phyloP scores from a whole-genome alignment of 2,888 invertebrate species.

The Aphodius granarius region DNA sequence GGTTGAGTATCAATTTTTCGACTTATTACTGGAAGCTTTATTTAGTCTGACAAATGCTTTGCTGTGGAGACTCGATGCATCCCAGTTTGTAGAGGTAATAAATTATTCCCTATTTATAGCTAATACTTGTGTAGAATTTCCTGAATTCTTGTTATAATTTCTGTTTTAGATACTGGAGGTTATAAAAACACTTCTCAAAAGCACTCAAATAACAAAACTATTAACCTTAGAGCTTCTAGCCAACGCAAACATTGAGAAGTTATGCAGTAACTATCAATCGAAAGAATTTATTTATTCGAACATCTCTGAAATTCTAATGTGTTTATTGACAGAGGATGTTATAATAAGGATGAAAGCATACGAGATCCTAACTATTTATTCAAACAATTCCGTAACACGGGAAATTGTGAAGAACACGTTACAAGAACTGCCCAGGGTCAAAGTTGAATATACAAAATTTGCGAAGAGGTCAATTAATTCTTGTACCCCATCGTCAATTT shows the following conservation, averaged over 20 bases:
- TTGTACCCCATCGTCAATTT: background rate
- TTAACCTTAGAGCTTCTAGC: background rate
- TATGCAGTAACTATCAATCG: background rate
- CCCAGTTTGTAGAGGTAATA: conserved; percentile 27
- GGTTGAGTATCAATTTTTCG: conserved; percentile 34
- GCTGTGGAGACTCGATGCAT: conserved; percentile 22
- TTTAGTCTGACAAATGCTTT: conserved; percentile 35
- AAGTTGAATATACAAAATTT: background rate
- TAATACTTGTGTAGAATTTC: no score
- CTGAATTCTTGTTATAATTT: no score
- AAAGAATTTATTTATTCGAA: background rate
- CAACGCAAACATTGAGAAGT: background rate
- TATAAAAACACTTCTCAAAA: background rate
- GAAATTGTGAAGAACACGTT: background rate
- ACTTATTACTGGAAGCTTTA: conserved; percentile 36
- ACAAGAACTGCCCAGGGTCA: background rate
- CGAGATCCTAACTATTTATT: background rate
- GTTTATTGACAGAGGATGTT: background rate
- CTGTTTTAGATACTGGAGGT: background rate
- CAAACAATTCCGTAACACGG: background rate
- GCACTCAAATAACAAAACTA: background rate
- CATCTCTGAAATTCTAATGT: background rate
- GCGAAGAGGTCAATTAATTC: background rate
- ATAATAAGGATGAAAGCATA: background rate
- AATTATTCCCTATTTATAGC: no score